Evolutionary conservation across 37 sponge, comb jelly and placozoan species (phyloP).

Genomic region (Diacarnus erythraeanus): DNA sequence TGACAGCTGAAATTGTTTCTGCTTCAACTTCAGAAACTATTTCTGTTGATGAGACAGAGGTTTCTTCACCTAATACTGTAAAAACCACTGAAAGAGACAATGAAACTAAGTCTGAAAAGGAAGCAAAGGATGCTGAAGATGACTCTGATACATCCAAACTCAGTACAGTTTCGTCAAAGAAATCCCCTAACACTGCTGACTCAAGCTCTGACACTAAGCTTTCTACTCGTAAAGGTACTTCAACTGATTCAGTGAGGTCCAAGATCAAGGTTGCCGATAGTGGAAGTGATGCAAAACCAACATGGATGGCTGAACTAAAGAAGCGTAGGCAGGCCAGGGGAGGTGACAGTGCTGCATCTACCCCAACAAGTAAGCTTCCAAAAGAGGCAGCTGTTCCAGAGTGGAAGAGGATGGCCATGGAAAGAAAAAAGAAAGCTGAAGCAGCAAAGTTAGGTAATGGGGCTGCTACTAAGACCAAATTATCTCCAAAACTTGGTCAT

Average conservation of each 20-base stretch:
- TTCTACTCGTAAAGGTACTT: not conserved
- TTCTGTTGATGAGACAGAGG: not conserved
- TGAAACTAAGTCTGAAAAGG: not conserved
- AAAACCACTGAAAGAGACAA: not conserved
- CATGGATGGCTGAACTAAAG: constrained; percentile 39
- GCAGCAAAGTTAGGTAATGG: no score
- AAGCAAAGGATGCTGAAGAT: not conserved
- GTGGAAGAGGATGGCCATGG: constrained; percentile 42
- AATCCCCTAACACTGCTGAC: no score
- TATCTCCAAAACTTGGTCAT: not conserved
- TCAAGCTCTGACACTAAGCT: not conserved
- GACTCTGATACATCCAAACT: not conserved
- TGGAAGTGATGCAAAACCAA: constrained; percentile 21
- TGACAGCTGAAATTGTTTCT: not conserved
- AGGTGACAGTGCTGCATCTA: not conserved
- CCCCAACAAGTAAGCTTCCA: not conserved
- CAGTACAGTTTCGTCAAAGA: not conserved
- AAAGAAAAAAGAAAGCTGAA: constrained; percentile 37
- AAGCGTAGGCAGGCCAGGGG: constrained; percentile 18
- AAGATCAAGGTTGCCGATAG: not conserved
- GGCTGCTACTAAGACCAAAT: not conserved
- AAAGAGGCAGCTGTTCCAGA: constrained; percentile 32
- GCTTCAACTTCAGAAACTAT: not conserved
- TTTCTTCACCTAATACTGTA: not conserved
- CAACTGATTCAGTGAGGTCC: not conserved